A percentile compares a stretch with the other conserved stretches of the same genome.
These are phyloP conservation scores for Stegostoma tigrinum DNA, from an alignment of 2,113 vertebrate species.

Conservation along the genomic window DNA sequence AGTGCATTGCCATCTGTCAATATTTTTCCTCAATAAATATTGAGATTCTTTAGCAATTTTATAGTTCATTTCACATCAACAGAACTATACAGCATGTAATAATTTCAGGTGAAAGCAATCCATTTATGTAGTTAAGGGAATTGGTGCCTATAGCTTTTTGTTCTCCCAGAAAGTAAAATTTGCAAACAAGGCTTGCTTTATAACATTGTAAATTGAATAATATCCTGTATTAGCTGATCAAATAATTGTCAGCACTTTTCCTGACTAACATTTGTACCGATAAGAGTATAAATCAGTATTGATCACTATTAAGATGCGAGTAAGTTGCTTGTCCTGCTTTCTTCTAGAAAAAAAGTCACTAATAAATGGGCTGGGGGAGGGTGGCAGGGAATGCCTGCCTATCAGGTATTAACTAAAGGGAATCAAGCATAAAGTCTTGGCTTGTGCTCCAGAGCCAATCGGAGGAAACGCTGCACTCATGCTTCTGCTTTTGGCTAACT, in stretches of 20 bases:
- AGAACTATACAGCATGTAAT: background rate
- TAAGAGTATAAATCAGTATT: background rate
- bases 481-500: background rate
- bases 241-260: background rate
- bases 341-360: background rate
- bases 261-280: too few relatives aligned
- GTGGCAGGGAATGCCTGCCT: background rate
- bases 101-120: background rate
- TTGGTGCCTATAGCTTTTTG: background rate
- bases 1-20: slow-evolving; percentile 6
- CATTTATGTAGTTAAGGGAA: background rate
- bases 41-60: background rate
- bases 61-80: background rate
- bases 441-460: background rate
- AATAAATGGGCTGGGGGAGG: background rate
- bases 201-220: background rate
- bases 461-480: background rate
- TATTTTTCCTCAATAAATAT: background rate
- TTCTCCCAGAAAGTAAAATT: background rate
- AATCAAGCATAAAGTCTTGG: background rate
- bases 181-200: background rate
- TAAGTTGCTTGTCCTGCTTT: background rate
- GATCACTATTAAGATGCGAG: background rate
- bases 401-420: background rate
- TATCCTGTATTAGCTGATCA: background rate